Base-by-base conservation (phyloP, 2,797 vertebrate genomes). In the Propithecus deckenii region DNA sequence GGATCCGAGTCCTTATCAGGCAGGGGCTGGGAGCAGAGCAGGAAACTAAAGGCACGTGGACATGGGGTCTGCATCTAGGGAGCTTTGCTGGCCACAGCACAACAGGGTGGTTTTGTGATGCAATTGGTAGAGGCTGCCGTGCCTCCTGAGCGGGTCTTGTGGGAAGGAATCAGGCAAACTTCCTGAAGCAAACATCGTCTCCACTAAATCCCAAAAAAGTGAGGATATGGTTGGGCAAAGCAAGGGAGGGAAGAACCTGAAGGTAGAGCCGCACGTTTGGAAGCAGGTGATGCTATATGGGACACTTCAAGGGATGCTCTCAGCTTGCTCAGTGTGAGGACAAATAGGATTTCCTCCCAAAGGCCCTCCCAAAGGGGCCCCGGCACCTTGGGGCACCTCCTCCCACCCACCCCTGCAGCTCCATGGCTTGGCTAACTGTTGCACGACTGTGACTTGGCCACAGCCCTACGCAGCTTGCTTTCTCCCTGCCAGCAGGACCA, bases 371-470 rank as follows among this genome's bases (percentile, higher is more conserved):
- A 46, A 25, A 18, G 7, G 18, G n/a, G 30, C 15, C 10, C 30
- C 13, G 9, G 23, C 38, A 43, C 28, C 55, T 41, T 3, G 22
- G 17, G 11, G 8, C 0, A 13, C 35, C 12, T 55, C 30, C 22
- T 23, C 25, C 35, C 17, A 5, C 11, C 22, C 5, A 12, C 6
- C 43, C 25, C 76, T 55, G 35, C 52, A 6, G 25, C 7, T n/a
- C 7, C 2, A 3, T 1, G 9, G n/a, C 14, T 38, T 8, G 0
- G 50, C 8, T 38, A 4, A 0, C 52, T 79, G 76, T 38, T 13
- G 52, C 13, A 52, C 15, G n/a, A 17, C 25, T 38, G 52, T 38
- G 52, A 79, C 50, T 46, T 55, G 32, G 10, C 28, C 32, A 35
- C 22, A 84, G 59, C 46, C 14, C 6, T 28, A 2, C 13, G 3